Conservation (phyloP, 2,797 vertebrate species). For the Danio tinwini region DNA sequence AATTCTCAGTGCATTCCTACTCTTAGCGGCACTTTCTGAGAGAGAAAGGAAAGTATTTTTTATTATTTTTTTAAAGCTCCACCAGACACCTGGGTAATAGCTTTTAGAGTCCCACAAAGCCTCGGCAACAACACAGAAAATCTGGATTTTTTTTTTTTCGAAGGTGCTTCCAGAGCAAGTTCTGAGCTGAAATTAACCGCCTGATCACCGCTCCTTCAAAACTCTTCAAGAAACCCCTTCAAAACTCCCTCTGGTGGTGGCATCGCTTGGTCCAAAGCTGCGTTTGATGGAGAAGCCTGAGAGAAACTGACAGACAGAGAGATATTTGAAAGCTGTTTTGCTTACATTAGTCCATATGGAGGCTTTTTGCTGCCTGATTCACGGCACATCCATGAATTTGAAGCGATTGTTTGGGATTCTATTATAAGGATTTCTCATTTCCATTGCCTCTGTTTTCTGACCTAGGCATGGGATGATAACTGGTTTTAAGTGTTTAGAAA, state of each 20-base stretch:
- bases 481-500: too few relatives aligned
- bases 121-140: slow-evolving; percentile 46
- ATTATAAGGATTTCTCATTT: slow-evolving; percentile 33
- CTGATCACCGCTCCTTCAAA: slow-evolving; percentile 42
- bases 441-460: slow-evolving; percentile 38
- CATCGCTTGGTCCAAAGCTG: slow-evolving; percentile 35
- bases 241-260: slow-evolving; percentile 56
- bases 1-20: background rate
- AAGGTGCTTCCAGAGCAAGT: slow-evolving; percentile 33
- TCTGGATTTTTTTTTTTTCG: slow-evolving; percentile 9
- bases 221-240: slow-evolving; percentile 48
- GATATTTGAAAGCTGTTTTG: slow-evolving; percentile 40
- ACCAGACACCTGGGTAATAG: slow-evolving; percentile 50
- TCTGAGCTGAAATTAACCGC: slow-evolving; percentile 53
- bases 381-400: slow-evolving; percentile 36
- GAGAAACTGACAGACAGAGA: slow-evolving; percentile 10
- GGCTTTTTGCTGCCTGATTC: slow-evolving; percentile 34
- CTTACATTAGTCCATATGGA: slow-evolving; percentile 32
- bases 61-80: slow-evolving; percentile 33
- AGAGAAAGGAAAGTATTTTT: background rate
- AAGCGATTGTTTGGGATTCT: slow-evolving; percentile 49
- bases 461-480: too few relatives aligned
- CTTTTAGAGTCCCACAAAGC: slow-evolving; percentile 33
- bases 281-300: slow-evolving; percentile 1
- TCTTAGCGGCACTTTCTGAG: background rate